These are phyloP conservation scores for Anhinga rufa DNA, from an alignment of 2,113 vertebrate genomes.

Conservation along the genomic window DNA sequence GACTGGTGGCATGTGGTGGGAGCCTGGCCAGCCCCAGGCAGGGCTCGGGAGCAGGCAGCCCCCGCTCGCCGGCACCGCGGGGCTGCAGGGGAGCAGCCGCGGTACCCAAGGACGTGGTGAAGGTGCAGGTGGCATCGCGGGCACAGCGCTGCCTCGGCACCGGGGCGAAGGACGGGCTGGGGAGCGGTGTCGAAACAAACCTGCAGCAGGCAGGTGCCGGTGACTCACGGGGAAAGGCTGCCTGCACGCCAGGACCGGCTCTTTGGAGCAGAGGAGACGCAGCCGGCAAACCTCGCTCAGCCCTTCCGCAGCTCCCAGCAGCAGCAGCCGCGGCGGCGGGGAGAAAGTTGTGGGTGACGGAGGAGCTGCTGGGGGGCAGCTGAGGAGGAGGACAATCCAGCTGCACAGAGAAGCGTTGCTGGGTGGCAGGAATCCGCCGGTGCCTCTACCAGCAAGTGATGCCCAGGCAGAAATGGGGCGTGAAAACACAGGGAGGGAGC, in stretches of 20 bases:
- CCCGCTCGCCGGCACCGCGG: rapidly evolving
- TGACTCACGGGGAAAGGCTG: neutral
- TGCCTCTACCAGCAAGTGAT: neutral
- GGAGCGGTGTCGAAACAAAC: neutral
- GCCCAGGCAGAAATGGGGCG: neutral
- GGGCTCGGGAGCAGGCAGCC: neutral
- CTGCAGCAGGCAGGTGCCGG: neutral
- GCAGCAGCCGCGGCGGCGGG: neutral
- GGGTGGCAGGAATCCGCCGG: rapidly evolving
- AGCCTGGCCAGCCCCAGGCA: neutral
- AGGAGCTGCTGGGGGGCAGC: neutral
- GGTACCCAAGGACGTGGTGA: rapidly evolving
- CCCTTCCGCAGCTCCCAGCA: neutral
- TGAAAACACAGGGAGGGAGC: neutral
- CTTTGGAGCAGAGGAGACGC: neutral
- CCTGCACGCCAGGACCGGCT: rapidly evolving
- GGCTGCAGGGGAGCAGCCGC: neutral
- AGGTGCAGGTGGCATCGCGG: neutral
- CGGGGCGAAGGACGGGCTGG: neutral
- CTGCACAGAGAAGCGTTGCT: neutral
- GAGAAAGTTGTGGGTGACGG: neutral
- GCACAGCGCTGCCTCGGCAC: neutral
- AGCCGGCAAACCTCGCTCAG: neutral
- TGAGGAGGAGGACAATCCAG: neutral
- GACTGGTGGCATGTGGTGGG: rapidly evolving